Conservation (phyloP, 1,140 invertebrate genomes). For the Frieseomelitta varia region DNA sequence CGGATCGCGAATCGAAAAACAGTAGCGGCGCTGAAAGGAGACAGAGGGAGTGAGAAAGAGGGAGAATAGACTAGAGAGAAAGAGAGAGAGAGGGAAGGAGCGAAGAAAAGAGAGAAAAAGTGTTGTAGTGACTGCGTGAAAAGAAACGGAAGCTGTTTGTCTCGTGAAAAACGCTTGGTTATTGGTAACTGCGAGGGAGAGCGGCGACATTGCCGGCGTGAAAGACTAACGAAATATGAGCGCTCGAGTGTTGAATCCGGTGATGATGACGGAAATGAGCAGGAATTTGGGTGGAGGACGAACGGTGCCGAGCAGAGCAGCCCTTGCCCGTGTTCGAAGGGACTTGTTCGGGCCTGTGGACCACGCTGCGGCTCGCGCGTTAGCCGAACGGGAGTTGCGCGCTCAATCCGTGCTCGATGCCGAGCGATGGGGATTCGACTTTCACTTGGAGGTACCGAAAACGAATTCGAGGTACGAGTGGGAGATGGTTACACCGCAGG, state of each 20-base stretch:
- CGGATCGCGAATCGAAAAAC: neutral
- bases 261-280: slow-evolving; percentile 81
- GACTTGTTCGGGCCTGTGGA: slow-evolving; percentile 83
- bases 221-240: slow-evolving; percentile 77
- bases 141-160: slow-evolving; percentile 1
- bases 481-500: slow-evolving; percentile 72
- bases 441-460: slow-evolving; percentile 76
- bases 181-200: neutral
- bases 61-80: no score
- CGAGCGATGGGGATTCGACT: slow-evolving; percentile 82
- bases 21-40: neutral
- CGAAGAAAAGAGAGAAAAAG: neutral
- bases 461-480: slow-evolving; percentile 78
- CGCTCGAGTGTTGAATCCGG: slow-evolving; percentile 81
- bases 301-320: slow-evolving; percentile 73
- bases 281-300: slow-evolving; percentile 73
- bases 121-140: neutral
- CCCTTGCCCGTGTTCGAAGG: slow-evolving; percentile 78
- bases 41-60: neutral
- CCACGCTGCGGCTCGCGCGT: slow-evolving; percentile 79
- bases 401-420: slow-evolving; percentile 78
- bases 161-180: neutral
- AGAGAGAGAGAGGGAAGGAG: neutral
- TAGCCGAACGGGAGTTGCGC: slow-evolving; percentile 79
- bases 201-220: slow-evolving; percentile 46